Conservation (phyloP, 2,888 invertebrate genomes). For the Pollenia labialis region DNA sequence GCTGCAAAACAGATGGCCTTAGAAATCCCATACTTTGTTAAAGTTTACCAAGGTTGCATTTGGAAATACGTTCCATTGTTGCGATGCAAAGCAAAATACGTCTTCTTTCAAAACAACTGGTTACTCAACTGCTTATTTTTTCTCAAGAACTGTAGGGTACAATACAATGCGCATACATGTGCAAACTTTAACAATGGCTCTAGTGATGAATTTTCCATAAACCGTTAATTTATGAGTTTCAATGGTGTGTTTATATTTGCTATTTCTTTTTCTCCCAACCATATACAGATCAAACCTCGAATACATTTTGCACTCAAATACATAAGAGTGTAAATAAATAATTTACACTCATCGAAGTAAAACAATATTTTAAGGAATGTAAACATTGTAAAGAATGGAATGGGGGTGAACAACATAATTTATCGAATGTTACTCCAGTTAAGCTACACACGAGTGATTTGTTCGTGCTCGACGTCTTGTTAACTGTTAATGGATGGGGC, state of each 20-base stretch:
- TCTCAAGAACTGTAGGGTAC: background rate
- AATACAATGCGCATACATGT: background rate
- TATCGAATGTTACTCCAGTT: no score
- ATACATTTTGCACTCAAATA: constrained; percentile 32
- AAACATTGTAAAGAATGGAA: no score
- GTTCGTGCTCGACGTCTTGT: no score
- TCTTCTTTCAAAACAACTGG: no score
- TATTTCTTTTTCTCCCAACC: background rate
- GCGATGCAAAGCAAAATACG: no score
- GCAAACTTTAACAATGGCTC: background rate
- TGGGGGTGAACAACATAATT: no score
- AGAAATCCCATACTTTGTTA: no score
- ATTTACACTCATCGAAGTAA: background rate
- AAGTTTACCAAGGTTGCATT: no score
- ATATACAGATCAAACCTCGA: constrained; percentile 15
- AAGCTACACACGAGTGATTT: no score
- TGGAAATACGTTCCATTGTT: no score
- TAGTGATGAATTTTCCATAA: constrained; percentile 46
- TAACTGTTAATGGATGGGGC: no score
- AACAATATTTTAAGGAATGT: background rate
- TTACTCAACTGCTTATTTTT: background rate
- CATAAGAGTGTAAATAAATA: constrained; percentile 10
- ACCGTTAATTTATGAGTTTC: constrained; percentile 59
- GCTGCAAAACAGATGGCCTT: no score
- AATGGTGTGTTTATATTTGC: constrained; percentile 1